Percentiles rank a stretch among this genome's conserved stretches.
phyloP scores from a whole-genome alignment of 1,140 invertebrate species.

The Brachionus asplanchnoidis region DNA sequence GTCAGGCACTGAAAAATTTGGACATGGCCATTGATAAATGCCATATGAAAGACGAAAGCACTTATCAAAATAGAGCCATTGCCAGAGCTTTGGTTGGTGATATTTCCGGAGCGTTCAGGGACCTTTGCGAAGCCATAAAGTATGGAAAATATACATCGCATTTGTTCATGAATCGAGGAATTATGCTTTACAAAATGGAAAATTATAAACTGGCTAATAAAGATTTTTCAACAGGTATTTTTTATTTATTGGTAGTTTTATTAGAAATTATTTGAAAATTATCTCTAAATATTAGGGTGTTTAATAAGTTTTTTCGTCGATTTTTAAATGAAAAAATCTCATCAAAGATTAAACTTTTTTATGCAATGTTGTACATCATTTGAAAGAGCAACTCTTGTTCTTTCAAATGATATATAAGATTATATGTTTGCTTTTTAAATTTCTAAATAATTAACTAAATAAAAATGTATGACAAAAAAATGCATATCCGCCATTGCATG shows the following conservation, averaged over 20 bases:
- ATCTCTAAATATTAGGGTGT: too few relatives aligned
- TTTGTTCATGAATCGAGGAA: conserved; percentile 55
- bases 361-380: too few relatives aligned
- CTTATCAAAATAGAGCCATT: conserved; percentile 55
- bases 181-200: conserved; percentile 51
- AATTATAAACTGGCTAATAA: conserved; percentile 51
- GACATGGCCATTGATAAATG: conserved; percentile 43
- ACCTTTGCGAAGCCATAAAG: conserved; percentile 51
- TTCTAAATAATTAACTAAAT: too few relatives aligned
- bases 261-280: too few relatives aligned
- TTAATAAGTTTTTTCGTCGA: too few relatives aligned
- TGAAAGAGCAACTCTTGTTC: too few relatives aligned
- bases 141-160: conserved; percentile 54
- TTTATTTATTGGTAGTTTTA: background rate
- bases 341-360: too few relatives aligned
- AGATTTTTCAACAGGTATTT: conserved; percentile 53
- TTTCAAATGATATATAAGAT: too few relatives aligned
- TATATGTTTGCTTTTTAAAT: too few relatives aligned
- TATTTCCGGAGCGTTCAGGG: conserved; percentile 49
- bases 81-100: conserved; percentile 54
- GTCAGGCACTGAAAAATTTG: conserved; percentile 48
- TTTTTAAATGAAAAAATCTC: too few relatives aligned
- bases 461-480: too few relatives aligned
- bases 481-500: too few relatives aligned
- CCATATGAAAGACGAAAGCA: conserved; percentile 53